Conservation (phyloP, 2,113 vertebrate genomes). For the Hydropotes inermis region DNA sequence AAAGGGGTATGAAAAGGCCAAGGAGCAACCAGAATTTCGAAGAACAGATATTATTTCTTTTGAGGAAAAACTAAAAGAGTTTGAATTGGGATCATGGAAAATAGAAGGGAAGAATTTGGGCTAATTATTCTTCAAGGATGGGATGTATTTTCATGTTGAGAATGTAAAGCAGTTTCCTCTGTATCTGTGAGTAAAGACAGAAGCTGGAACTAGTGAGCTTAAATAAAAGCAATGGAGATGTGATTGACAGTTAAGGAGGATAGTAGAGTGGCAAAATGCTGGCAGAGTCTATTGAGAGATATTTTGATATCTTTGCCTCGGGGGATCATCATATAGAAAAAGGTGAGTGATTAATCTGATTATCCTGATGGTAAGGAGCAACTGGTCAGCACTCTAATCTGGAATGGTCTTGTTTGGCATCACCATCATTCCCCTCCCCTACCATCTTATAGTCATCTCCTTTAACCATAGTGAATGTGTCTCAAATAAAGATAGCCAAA, state of each 20-base stretch:
- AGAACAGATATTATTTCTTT: neutral
- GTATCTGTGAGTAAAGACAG: neutral
- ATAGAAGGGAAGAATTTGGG: neutral
- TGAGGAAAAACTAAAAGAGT: neutral
- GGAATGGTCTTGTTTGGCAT: neutral
- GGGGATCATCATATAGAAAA: neutral
- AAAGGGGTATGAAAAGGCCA: neutral
- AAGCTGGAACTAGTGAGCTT: neutral
- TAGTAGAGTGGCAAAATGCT: neutral
- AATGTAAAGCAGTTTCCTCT: neutral
- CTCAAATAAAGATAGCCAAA: neutral
- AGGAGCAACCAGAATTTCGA: neutral
- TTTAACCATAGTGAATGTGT: neutral
- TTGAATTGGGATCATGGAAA: neutral
- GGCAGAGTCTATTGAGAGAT: neutral
- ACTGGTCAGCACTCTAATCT: fast-evolving
- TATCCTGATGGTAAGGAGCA: neutral
- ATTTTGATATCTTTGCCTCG: neutral
- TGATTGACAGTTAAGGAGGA: neutral
- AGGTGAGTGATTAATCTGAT: neutral
- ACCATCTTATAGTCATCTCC: neutral
- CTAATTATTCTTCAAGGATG: neutral
- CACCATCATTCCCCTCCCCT: neutral
- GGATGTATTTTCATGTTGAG: neutral
- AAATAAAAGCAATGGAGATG: neutral